Percentiles rank a stretch among this genome's conserved stretches.
Conservation (phyloP, 2,888 invertebrate species). For the Thecocarcelia acutangulata region DNA sequence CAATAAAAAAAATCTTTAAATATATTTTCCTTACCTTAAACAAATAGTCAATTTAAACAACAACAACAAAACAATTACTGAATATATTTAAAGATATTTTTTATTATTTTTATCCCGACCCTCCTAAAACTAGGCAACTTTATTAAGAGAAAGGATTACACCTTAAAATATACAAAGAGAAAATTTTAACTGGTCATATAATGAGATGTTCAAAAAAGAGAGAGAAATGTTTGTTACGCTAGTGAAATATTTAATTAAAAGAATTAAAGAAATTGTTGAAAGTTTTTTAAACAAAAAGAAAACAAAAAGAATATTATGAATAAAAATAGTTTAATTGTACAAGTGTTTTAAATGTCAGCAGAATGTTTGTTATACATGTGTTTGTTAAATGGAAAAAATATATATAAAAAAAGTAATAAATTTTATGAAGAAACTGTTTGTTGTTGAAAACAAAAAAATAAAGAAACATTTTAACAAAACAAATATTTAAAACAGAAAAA, state of each 20-base stretch:
- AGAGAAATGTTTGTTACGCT: slow-evolving; percentile 38
- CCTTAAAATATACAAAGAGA: slow-evolving; percentile 24
- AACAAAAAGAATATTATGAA: background rate
- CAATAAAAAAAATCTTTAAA: slow-evolving; percentile 42
- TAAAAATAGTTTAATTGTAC: slow-evolving; percentile 54
- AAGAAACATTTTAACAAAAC: slow-evolving; percentile 35
- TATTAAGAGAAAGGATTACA: slow-evolving; percentile 11
- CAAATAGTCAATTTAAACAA: slow-evolving; percentile 47
- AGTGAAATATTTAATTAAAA: slow-evolving; percentile 44
- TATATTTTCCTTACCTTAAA: slow-evolving; percentile 37
- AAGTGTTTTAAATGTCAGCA: slow-evolving; percentile 68
- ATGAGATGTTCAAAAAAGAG: slow-evolving; percentile 1
- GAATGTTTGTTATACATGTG: slow-evolving; percentile 67
- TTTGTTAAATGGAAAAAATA: slow-evolving; percentile 59
- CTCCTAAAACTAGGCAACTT: slow-evolving; percentile 54
- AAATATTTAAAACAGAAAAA: slow-evolving; percentile 10
- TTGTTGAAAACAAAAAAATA: slow-evolving; percentile 55
- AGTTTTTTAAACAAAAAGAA: slow-evolving; percentile 38
- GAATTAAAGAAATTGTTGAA: slow-evolving; percentile 62
- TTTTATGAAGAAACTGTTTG: slow-evolving; percentile 43
- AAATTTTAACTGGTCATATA: slow-evolving; percentile 39
- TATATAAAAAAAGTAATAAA: slow-evolving; percentile 20
- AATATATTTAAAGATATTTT: slow-evolving; percentile 46
- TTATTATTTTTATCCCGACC: slow-evolving; percentile 1
- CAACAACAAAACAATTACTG: background rate